phyloP scores from a whole-genome alignment of 2,888 invertebrate species.

The Caenorhabditis macrosperma region DNA sequence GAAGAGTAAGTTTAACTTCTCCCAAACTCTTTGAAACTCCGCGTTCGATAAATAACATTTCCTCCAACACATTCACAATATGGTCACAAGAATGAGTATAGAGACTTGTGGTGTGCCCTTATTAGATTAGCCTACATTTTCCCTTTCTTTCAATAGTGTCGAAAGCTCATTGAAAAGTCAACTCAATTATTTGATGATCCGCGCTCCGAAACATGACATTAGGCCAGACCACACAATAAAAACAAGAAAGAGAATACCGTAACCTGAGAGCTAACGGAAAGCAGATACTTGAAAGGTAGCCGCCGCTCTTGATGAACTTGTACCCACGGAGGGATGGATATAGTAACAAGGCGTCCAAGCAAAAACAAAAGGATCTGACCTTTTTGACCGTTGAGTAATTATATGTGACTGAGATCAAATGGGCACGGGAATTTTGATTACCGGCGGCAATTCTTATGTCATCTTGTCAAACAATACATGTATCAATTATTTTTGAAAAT shows the following conservation, averaged over 20 bases:
- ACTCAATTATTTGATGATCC: constrained; percentile 61
- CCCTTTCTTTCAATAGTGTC: constrained; percentile 38
- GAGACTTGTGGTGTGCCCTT: constrained; percentile 18
- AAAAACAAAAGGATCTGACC: constrained; percentile 31
- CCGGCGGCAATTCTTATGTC: constrained; percentile 43
- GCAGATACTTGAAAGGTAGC: constrained; percentile 39
- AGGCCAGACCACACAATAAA: constrained; percentile 49
- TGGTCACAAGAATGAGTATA: constrained; percentile 27
- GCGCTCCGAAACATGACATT: constrained; percentile 32
- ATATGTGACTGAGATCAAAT: constrained; percentile 26
- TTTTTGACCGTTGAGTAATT: constrained; percentile 4
- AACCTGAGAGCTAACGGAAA: constrained; percentile 33
- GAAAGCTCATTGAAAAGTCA: constrained; percentile 57
- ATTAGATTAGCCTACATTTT: constrained; percentile 52
- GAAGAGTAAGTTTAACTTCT: background rate
- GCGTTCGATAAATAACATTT: no score
- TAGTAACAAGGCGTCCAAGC: constrained; percentile 13
- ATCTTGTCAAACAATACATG: constrained; percentile 43
- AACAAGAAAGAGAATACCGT: constrained; percentile 41
- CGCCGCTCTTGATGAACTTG: constrained; percentile 22
- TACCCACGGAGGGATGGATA: constrained; percentile 10
- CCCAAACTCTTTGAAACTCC: background rate
- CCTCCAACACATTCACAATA: no score
- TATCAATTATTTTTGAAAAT: no score
- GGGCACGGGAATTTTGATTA: constrained; percentile 15